These are phyloP conservation scores for Mohoua ochrocephala DNA, from an alignment of 2,113 vertebrate genomes.

Conservation along the genomic window DNA sequence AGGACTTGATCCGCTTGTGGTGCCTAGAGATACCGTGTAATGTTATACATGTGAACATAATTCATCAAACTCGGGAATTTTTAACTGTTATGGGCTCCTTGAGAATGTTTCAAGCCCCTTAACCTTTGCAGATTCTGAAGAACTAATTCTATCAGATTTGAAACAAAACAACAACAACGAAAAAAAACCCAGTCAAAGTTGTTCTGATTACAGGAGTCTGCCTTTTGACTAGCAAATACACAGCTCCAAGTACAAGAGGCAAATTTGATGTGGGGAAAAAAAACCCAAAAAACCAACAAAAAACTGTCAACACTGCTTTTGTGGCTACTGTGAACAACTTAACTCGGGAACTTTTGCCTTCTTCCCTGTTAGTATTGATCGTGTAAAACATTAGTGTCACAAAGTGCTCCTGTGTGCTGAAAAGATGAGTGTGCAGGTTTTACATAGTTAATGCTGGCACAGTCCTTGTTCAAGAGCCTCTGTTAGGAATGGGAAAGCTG, in stretches of 20 bases:
- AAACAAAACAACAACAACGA: neutral
- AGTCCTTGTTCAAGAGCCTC: neutral
- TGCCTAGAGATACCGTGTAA: rapidly evolving
- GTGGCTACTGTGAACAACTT: neutral
- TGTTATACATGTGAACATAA: neutral
- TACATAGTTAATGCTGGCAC: neutral
- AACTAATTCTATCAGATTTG: neutral
- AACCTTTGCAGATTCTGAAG: neutral
- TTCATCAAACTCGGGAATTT: neutral
- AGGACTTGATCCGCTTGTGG: neutral
- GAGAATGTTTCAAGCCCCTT: neutral
- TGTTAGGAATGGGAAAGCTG: neutral
- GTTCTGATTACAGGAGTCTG: neutral
- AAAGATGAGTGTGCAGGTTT: neutral
- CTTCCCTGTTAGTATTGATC: neutral
- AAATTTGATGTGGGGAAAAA: no score
- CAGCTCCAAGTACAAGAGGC: neutral
- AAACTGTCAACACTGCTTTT: neutral
- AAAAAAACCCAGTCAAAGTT: no score
- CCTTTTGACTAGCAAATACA: neutral
- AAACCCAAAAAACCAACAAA: neutral
- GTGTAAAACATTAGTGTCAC: neutral
- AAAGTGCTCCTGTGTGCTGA: neutral
- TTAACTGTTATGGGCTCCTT: neutral
- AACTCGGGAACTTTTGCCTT: neutral